Evolutionary conservation across 2,888 invertebrate species (phyloP), one percentile per base, ranked within the genome.

Genomic region (Harpagoxenus sublaevis): DNA sequence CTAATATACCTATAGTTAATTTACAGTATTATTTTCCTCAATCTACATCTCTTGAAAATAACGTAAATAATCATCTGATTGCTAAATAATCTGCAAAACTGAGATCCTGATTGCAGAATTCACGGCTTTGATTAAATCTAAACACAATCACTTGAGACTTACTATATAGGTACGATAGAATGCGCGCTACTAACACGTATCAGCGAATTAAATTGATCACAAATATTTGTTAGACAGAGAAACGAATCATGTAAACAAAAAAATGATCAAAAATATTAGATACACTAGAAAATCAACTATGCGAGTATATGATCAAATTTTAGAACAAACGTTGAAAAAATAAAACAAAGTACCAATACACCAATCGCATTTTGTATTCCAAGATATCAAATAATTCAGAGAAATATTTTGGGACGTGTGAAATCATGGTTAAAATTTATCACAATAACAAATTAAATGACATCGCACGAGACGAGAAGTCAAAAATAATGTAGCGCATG

Each of bases 51-150:
- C 5, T 57, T 15, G 6, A 35, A 65, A 65, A 48, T 48, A 48
- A 9, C 0, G 28, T 18, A 45, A 45, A 15, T 45, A 42, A 66
- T 66, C 3, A 66, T 66, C 45, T 8, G 3, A 2, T 35, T 57
- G 12, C 8, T 28, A 28, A 53, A 66, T 55, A 55, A 65, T 55
- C 10, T 8, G 15, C 10, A 45, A 78, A 66, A 42, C 53, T 55
- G 51, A 42, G 53, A 42, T 23, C 3, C 23, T 39, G 35, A 53
- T 18, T 45, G 55, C 31, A 68, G 42, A 48, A 66, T 42, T 55
- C 42, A 23, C 53, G 66, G 42, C n/a, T 68, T 31, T 68, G 42
- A 68, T 78, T 68, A 31, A 78, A 78, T 78, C 78, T 68, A 68
- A 78, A 78, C 68, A 68, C 15, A 66, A 78, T 55, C 42, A 55